Evolutionary conservation across 2,797 vertebrate genomes (phyloP).

Genomic region (Threskiornis aethiopicus): DNA sequence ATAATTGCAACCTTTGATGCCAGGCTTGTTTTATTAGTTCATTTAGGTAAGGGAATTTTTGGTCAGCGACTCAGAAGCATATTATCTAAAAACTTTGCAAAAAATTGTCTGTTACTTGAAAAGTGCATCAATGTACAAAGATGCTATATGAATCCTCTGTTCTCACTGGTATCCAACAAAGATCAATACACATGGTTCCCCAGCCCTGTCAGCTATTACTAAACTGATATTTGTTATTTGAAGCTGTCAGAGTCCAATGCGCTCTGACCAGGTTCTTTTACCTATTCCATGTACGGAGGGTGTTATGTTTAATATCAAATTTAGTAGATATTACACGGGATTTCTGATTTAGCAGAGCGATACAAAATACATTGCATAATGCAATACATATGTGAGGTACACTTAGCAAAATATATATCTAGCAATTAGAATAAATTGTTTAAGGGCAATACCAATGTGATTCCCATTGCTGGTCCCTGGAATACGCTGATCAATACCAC

Average conservation of each 20-base stretch:
- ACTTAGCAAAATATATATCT: neutral
- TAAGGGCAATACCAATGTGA: neutral
- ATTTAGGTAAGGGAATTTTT: neutral
- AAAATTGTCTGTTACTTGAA: neutral
- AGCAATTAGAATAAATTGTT: neutral
- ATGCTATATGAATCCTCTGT: neutral
- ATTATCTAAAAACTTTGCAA: neutral
- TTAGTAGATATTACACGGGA: neutral
- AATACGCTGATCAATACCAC: fast-evolving
- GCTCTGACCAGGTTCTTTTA: neutral
- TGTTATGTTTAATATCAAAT: neutral
- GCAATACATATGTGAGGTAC: neutral
- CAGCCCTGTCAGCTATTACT: neutral
- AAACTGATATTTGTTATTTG: neutral
- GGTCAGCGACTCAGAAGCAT: neutral
- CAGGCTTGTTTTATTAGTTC: neutral
- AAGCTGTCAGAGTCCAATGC: neutral
- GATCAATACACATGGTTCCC: neutral
- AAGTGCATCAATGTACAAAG: neutral
- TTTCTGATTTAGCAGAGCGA: neutral
- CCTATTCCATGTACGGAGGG: neutral
- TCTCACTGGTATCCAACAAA: neutral
- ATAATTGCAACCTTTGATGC: neutral
- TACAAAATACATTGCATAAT: neutral
- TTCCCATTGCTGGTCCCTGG: no score